Percentiles rank a stretch among this genome's conserved stretches.
phyloP scores from a whole-genome alignment of 2,113 vertebrate species.

The Argyrosomus japonicus region DNA sequence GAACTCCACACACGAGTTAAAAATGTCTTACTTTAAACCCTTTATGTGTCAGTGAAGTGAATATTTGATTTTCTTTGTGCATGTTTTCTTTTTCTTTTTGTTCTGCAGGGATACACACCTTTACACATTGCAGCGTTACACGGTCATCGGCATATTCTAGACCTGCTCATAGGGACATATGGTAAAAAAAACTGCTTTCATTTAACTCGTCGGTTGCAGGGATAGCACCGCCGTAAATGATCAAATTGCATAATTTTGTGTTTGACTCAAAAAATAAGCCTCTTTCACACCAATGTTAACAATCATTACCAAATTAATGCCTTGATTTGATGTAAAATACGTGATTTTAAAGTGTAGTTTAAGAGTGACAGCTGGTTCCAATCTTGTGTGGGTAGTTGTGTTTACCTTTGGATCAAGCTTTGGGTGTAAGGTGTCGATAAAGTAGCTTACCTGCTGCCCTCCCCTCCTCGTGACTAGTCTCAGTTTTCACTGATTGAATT shows the following conservation, averaged over 20 bases:
- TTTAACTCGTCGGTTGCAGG: background rate
- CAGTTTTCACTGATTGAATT: conserved; percentile 20
- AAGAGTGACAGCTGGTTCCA: conserved; percentile 3
- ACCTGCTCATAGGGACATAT: conserved; percentile 81
- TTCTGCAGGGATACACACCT: conserved; percentile 85
- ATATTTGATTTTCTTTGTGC: background rate
- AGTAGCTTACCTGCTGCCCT: conserved; percentile 25
- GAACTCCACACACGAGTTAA: background rate
- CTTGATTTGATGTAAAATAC: background rate
- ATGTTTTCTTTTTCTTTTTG: conserved; percentile 9
- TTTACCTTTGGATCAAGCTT: conserved; percentile 40
- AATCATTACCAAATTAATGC: background rate
- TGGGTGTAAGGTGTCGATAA: conserved; percentile 26
- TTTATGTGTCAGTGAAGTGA: conserved; percentile 1
- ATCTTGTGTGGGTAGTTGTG: background rate
- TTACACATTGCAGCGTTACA: conserved; percentile 88
- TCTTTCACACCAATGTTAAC: background rate
- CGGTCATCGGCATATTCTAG: conserved; percentile 81
- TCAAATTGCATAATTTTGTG: background rate
- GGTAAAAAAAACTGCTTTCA: conserved; percentile 71
- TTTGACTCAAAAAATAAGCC: background rate
- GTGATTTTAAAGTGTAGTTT: background rate
- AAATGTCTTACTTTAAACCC: conserved; percentile 7
- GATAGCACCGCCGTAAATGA: background rate
- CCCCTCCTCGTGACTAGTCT: conserved; percentile 2